phyloP scores from a whole-genome alignment of 2,797 vertebrate species.

The Bradypus variegatus region DNA sequence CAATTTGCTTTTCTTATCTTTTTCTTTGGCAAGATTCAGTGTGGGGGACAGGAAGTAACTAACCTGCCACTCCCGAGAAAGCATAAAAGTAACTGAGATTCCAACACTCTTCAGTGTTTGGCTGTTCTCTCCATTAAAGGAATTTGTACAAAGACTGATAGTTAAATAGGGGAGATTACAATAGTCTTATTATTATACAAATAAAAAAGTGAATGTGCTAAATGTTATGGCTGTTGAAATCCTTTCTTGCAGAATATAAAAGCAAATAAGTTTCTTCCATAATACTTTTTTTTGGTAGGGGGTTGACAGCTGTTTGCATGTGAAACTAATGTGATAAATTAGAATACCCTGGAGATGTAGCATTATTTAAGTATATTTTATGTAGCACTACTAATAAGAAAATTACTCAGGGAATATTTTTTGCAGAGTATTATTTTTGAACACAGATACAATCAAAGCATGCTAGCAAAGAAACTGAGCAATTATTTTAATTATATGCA shows the following conservation, averaged over 20 bases:
- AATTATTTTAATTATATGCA: not conserved
- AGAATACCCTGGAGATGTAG: not conserved
- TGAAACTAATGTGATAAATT: not conserved
- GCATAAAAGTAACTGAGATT: not conserved
- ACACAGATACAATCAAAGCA: not conserved
- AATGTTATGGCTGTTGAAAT: conserved; percentile 38
- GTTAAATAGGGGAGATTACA: conserved; percentile 33
- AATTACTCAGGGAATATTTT: too few species aligned
- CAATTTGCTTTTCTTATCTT: conserved; percentile 17
- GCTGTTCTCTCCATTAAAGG: not conserved
- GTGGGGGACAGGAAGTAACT: conserved; percentile 28
- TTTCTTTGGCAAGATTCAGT: conserved; percentile 42
- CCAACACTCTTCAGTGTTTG: not conserved
- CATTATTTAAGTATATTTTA: not conserved
- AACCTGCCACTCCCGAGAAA: conserved; percentile 25
- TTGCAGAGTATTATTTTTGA: not conserved
- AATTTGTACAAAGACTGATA: not conserved
- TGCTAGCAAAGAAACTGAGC: not conserved
- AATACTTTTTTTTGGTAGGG: not conserved
- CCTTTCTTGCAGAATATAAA: conserved; percentile 40
- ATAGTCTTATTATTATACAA: conserved; percentile 38
- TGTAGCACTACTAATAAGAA: not conserved
- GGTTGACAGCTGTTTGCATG: not conserved
- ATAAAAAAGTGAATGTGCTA: not conserved
- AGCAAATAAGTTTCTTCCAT: not conserved